Evolutionary conservation across 2,113 vertebrate genomes (phyloP).

Genomic region (Burhinus bistriatus): DNA sequence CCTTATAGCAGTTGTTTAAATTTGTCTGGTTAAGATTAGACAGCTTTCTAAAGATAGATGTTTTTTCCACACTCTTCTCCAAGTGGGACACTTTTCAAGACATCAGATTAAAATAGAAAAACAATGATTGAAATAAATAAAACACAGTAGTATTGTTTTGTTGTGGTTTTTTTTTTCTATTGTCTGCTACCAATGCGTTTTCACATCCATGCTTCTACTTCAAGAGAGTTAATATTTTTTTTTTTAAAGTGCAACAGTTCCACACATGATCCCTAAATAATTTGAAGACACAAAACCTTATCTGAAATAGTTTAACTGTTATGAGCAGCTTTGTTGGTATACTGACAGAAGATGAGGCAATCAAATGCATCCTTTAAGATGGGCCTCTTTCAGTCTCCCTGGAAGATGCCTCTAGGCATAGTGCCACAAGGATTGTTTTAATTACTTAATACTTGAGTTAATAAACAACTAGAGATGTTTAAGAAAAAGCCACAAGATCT

Average conservation of each 20-base stretch:
- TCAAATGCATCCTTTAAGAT: background rate
- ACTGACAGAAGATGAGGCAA: background rate
- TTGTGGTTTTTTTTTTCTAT: background rate
- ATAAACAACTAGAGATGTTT: background rate
- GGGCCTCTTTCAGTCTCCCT: background rate
- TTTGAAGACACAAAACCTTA: background rate
- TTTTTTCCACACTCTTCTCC: constrained; percentile 36
- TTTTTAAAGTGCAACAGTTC: background rate
- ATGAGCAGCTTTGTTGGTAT: background rate
- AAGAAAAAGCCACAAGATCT: background rate
- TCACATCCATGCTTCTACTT: background rate
- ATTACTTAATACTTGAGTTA: background rate
- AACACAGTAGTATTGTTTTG: background rate
- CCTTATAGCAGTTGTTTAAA: background rate
- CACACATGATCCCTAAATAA: background rate
- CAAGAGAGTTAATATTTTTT: background rate
- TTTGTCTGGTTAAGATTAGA: constrained; percentile 29
- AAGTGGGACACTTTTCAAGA: constrained; percentile 35
- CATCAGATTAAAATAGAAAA: constrained; percentile 42
- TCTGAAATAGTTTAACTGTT: background rate
- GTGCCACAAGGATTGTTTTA: background rate
- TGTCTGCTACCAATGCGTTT: background rate
- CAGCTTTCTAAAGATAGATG: constrained; percentile 34
- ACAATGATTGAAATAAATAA: background rate
- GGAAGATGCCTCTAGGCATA: background rate